These are phyloP conservation scores for Nyctereutes procyonoides DNA, from an alignment of 2,113 vertebrate species.

Conservation along the genomic window DNA sequence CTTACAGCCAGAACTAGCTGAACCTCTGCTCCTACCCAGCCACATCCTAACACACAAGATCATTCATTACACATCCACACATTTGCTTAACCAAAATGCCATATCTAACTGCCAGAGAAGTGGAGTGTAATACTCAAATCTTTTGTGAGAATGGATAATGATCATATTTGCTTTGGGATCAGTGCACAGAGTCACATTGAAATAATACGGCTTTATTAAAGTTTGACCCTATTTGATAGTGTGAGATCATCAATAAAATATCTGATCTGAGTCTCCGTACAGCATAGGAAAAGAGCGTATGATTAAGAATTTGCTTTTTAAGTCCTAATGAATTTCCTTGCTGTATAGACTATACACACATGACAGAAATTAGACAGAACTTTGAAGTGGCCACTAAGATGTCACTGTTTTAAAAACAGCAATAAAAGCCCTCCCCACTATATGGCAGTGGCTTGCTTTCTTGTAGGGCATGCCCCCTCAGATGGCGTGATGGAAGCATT, in stretches of 20 bases:
- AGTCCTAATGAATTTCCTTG: neutral
- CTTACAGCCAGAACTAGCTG: neutral
- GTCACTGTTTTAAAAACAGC: neutral
- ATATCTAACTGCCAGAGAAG: neutral
- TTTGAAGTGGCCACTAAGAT: neutral
- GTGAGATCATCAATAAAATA: neutral
- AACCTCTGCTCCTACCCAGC: neutral
- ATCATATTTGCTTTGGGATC: neutral
- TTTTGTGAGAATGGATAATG: neutral
- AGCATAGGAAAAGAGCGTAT: neutral
- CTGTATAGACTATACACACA: neutral
- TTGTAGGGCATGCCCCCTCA: neutral
- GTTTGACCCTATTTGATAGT: neutral
- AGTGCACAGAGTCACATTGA: neutral
- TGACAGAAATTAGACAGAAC: neutral
- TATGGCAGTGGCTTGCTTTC: neutral
- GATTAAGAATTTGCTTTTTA: slow-evolving; percentile 7
- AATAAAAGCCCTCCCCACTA: neutral
- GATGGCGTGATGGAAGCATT: neutral
- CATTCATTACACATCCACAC: neutral
- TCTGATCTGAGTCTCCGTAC: neutral
- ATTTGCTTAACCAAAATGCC: neutral
- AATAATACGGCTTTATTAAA: neutral
- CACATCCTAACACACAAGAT: neutral
- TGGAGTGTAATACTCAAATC: neutral